Evolutionary conservation across 2,797 vertebrate species (phyloP), one percentile per base, ranked within the genome.

Genomic region (Sardinella longiceps): DNA sequence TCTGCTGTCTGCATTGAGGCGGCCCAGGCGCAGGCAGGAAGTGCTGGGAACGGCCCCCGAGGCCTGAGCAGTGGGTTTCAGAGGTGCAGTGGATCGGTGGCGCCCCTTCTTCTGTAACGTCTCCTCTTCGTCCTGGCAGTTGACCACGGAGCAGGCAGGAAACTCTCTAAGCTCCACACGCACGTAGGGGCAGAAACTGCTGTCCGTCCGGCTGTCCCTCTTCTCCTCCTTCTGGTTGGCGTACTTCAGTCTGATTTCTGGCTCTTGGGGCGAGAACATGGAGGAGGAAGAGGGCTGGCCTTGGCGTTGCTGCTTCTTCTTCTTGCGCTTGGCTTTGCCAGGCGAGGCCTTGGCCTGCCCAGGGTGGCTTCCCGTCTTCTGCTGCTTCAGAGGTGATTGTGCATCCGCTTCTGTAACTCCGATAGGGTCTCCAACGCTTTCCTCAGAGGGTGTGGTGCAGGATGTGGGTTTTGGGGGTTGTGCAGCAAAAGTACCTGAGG

Each of bases 51-150:
- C 84, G 0, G 91, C 91, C 0, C 95, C 93, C 0, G 93, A 80
- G 33, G 84, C 50, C 25, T 87, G 86, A 9, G 11, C 56, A 14
- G 85, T 0, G n/a, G 45, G 37, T 0, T 28, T 2, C 25, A 43
- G 70, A 5, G 18, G 70, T 23, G 70, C 15, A 43, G 70, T 2
- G 0, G 70, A 18, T 1, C 46, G 83, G 1, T 80, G 82, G 1
- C 7, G 87, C 0, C 56, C 84, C 15, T 58, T 15, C 87, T 88
- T 80, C 45, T 14, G 82, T 80, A 80, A 84, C 51, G 84, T 63
- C 63, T 77, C 89, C n/a, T 92, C 93, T 12, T 95, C 94, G 56
- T 95, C 94, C 18, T 87, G 91, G n/a, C 90, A 94, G 92, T 96
- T 96, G 80, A 96, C 88, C 0, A 96, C 91, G 0, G 92, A 91